Conservation (phyloP, 2,113 vertebrate species). For the Globicephala melas region DNA sequence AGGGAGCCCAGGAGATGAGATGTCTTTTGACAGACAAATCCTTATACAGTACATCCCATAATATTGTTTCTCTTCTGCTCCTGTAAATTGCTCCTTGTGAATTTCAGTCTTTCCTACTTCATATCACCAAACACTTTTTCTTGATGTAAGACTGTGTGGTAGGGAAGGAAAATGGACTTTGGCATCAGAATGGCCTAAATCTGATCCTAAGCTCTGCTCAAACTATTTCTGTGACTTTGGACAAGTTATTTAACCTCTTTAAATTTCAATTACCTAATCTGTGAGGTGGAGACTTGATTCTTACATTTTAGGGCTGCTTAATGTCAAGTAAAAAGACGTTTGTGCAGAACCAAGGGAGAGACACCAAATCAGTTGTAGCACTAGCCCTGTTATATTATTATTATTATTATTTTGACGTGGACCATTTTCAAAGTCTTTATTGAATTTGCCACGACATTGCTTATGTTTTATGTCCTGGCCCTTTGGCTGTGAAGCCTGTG, state of each 20-base stretch:
- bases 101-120: not conserved
- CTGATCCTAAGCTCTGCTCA: not conserved
- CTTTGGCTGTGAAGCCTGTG: too few relatives aligned
- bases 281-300: not conserved
- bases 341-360: not conserved
- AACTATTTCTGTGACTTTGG: not conserved
- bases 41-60: not conserved
- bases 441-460: too few relatives aligned
- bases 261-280: not conserved
- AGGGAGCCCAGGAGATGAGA: not conserved
- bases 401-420: too few relatives aligned
- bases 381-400: too few relatives aligned
- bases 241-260: not conserved
- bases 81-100: not conserved
- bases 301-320: not conserved
- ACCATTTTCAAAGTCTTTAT: too few relatives aligned
- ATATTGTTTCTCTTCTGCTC: not conserved
- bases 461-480: too few relatives aligned
- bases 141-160: not conserved
- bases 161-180: not conserved
- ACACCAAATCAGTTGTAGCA: not conserved
- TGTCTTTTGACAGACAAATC: not conserved
- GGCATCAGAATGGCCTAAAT: not conserved
- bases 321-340: not conserved
- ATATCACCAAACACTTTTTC: not conserved